A percentile compares a stretch with the other conserved stretches of the same genome.
These are phyloP conservation scores for Dyspetes luteomarginatus DNA, from an alignment of 2,888 invertebrate genomes.

Conservation along the genomic window DNA sequence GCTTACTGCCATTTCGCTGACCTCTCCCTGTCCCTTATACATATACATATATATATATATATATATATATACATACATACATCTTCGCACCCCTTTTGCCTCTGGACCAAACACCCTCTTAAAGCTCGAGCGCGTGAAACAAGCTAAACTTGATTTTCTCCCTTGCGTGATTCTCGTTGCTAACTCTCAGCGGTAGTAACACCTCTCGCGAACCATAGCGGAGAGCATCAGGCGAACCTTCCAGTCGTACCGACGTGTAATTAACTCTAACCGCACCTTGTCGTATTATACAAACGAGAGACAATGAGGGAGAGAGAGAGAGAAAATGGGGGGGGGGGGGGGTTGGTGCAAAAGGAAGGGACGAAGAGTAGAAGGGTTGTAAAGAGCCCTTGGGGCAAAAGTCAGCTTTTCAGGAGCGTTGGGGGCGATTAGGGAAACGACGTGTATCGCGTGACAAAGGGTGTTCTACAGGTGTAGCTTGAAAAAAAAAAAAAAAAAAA, in stretches of 20 bases:
- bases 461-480: neutral
- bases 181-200: slow-evolving; percentile 51
- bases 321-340: slow-evolving; percentile 37
- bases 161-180: slow-evolving; percentile 35
- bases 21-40: neutral
- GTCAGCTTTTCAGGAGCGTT: slow-evolving; percentile 32
- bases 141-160: slow-evolving; percentile 60
- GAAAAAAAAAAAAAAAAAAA: neutral
- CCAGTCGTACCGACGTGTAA: slow-evolving; percentile 43
- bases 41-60: too few relatives aligned
- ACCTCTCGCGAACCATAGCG: slow-evolving; percentile 37
- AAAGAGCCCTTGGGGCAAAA: slow-evolving; percentile 34
- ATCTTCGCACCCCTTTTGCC: neutral
- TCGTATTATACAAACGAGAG: slow-evolving; percentile 60
- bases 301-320: slow-evolving; percentile 23
- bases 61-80: too few relatives aligned
- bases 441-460: slow-evolving; percentile 12
- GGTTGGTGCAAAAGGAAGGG: slow-evolving; percentile 33
- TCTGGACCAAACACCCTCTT: slow-evolving; percentile 17
- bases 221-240: slow-evolving; percentile 17
- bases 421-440: slow-evolving; percentile 41
- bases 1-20: slow-evolving; percentile 23
- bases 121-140: slow-evolving; percentile 22
- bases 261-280: slow-evolving; percentile 62
- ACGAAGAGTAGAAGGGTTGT: slow-evolving; percentile 3